Evolutionary conservation across 2,888 invertebrate genomes (phyloP), one percentile per base, ranked within the genome.

Genomic region (Ischnura elegans): DNA sequence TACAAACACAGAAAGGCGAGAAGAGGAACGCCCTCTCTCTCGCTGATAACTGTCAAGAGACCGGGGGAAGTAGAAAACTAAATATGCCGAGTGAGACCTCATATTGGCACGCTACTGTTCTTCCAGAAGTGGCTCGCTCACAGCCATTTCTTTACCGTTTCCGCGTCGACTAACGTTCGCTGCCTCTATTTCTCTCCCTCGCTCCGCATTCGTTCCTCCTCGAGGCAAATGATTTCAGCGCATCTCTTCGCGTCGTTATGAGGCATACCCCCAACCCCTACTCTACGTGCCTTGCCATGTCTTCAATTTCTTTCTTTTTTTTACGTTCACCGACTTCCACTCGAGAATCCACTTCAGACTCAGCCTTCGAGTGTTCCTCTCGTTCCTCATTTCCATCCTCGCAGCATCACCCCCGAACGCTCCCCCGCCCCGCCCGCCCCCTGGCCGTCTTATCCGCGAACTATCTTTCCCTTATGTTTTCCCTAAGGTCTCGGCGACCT

Each of bases 41-140:
- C 8, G 8, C 51, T 5, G 51, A 51, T n/a, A n/a, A n/a, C n/a
- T n/a, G n/a, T n/a, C n/a, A n/a, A n/a, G n/a, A n/a, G n/a, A 10
- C 19, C 16, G 19, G 8, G 51, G 51, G 51, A 51, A 51, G 51
- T 51, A 51, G 51, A 19, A 51, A 51, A 19, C 19, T 19, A 51
- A 51, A 51, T 19, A 51, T 51, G 51, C 2, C 2, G 10, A 16
- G 76, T 76, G 36, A 36, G 25, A 76, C 76, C 76, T 10, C 6
- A 36, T 76, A 76, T 76, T 36, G 36, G 76, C 76, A 13, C 16
- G 29, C 36, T 46, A 86, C 13, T 25, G 45, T 61, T 61, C 66
- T 45, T 87, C 90, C 45, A 13, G 61, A 61, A 55, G 76, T 90
- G 90, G 61, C 45, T 86, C 45, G 21, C 86, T 45, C 19, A 43